A percentile compares a stretch with the other conserved stretches of the same genome.
These are phyloP conservation scores for Harpagoxenus sublaevis DNA, from an alignment of 2,888 invertebrate genomes.

Conservation along the genomic window DNA sequence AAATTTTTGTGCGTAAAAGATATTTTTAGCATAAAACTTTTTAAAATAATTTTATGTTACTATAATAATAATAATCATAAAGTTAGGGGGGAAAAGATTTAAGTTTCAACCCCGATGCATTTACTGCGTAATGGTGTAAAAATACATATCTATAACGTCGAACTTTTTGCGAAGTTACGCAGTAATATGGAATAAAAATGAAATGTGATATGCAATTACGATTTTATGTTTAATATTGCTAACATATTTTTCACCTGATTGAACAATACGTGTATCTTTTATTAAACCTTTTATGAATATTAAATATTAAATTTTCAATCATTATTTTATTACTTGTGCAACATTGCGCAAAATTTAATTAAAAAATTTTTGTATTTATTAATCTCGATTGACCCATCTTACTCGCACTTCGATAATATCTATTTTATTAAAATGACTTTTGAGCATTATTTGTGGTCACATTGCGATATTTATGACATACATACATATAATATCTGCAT, in stretches of 20 bases:
- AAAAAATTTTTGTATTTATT: background rate
- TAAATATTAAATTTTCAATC: slow-evolving; percentile 39
- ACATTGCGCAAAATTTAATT: background rate
- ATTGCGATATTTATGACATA: background rate
- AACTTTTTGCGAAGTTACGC: slow-evolving; percentile 42
- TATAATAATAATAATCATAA: slow-evolving; percentile 42
- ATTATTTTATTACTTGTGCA: background rate
- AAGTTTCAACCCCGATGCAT: slow-evolving; percentile 41
- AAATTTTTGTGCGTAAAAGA: slow-evolving; percentile 12
- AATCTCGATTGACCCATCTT: background rate
- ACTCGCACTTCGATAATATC: background rate
- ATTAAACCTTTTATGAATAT: slow-evolving; percentile 37
- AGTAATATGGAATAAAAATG: slow-evolving; percentile 47
- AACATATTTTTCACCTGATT: slow-evolving; percentile 49
- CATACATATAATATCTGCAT: background rate
- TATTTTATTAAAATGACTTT: background rate
- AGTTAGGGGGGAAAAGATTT: slow-evolving; percentile 36
- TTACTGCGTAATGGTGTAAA: slow-evolving; percentile 46
- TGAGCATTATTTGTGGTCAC: background rate
- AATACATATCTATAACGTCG: slow-evolving; percentile 33
- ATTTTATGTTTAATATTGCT: slow-evolving; percentile 50
- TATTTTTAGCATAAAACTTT: slow-evolving; percentile 26
- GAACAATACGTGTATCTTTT: slow-evolving; percentile 24
- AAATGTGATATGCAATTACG: slow-evolving; percentile 43
- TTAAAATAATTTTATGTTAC: slow-evolving; percentile 35